These are phyloP conservation scores for Synergus gifuensis DNA, from an alignment of 2,888 invertebrate genomes.

Conservation along the genomic window DNA sequence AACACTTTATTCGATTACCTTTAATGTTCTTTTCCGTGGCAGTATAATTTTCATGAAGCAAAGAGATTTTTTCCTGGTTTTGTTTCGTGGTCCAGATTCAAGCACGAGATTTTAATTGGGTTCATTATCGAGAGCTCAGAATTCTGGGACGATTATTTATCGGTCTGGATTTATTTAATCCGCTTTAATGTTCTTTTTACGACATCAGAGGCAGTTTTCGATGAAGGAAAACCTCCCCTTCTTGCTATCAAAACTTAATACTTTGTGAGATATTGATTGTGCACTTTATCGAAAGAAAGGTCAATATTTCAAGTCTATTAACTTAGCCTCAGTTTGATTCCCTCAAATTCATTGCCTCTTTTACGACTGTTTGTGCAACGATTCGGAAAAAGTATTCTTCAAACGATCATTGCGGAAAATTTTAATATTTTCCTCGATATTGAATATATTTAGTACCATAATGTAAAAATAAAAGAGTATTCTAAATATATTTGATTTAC, in stretches of 20 bases:
- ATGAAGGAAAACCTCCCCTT: neutral
- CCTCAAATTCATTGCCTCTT: conserved; percentile 19
- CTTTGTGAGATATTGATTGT: conserved; percentile 31
- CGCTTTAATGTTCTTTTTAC: conserved; percentile 28
- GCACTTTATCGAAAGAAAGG: conserved; percentile 26
- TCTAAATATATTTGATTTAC: neutral
- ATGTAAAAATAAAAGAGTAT: neutral
- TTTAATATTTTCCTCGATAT: neutral
- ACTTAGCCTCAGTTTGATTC: conserved; percentile 20
- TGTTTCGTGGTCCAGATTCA: conserved; percentile 2
- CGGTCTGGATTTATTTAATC: conserved; percentile 17
- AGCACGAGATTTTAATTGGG: conserved; percentile 9
- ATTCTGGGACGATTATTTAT: conserved; percentile 20
- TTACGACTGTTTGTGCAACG: conserved; percentile 4
- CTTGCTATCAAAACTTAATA: conserved; percentile 19
- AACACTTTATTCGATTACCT: conserved; percentile 26
- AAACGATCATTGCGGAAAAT: neutral
- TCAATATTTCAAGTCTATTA: conserved; percentile 29
- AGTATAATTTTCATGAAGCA: neutral
- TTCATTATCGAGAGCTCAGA: conserved; percentile 23
- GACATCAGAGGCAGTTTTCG: conserved; percentile 3
- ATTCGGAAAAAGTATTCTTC: neutral
- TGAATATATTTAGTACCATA: neutral
- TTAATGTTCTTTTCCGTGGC: neutral
- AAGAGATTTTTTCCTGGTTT: neutral